phyloP scores from a whole-genome alignment of 2,797 vertebrate species.

The Limosa lapponica region DNA sequence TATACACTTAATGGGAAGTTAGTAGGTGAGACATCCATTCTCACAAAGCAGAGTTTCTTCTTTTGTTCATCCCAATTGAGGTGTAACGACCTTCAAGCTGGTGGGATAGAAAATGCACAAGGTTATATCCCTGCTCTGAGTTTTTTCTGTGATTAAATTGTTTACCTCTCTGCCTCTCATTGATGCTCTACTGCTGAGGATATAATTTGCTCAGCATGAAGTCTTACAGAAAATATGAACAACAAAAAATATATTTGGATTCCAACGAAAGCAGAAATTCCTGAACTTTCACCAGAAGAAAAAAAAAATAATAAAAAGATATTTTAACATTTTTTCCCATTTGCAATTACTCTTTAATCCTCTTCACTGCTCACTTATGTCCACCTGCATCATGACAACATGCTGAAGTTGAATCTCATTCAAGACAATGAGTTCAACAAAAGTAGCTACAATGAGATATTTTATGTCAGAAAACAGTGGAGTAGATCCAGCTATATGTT shows the following conservation, averaged over 20 bases:
- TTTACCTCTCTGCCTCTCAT: background rate
- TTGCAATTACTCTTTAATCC: background rate
- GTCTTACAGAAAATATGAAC: background rate
- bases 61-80: background rate
- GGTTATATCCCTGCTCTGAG: background rate
- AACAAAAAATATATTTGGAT: background rate
- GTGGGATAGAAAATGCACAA: background rate
- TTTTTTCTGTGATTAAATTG: background rate
- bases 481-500: background rate
- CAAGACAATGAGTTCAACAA: background rate
- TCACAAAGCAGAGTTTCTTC: background rate
- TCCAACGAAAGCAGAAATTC: background rate
- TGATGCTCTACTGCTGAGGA: background rate
- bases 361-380: background rate
- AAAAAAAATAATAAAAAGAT: background rate
- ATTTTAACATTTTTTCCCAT: background rate
- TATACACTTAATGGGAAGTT: background rate
- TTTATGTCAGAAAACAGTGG: background rate
- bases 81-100: background rate
- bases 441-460: background rate
- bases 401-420: background rate
- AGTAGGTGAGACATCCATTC: background rate
- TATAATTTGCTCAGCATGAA: background rate
- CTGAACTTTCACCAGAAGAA: background rate
- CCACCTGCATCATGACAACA: background rate